Evolutionary conservation across 2,888 invertebrate species (phyloP).

Genomic region (Orthosia gracilis): DNA sequence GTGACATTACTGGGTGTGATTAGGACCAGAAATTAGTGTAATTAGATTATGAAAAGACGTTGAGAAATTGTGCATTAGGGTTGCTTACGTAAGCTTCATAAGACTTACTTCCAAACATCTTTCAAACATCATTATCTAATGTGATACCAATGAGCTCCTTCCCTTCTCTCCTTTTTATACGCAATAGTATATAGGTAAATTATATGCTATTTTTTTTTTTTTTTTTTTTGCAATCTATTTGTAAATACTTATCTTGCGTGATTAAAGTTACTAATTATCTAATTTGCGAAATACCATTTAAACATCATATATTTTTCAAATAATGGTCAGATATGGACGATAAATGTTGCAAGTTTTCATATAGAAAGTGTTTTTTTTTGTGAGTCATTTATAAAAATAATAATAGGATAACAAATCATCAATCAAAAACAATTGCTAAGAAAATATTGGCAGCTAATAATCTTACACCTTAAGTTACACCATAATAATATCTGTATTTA

Average conservation of each 20-base stretch:
- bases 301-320: neutral
- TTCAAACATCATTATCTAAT: no score
- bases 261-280: no score
- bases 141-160: no score
- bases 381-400: neutral
- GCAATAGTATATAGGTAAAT: no score
- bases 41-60: neutral
- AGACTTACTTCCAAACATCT: neutral
- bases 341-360: neutral
- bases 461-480: neutral
- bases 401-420: neutral
- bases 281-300: neutral
- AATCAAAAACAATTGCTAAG: neutral
- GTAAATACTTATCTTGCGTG: no score
- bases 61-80: neutral
- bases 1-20: neutral
- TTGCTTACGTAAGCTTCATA: neutral
- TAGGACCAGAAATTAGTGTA: neutral
- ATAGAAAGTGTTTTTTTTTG: neutral
- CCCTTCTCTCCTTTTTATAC: no score
- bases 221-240: no score
- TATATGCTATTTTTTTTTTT: no score
- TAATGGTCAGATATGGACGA: neutral
- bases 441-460: neutral
- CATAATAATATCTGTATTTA: conserved; percentile 48